Conservation (phyloP, 2,888 invertebrate species). For the Monochamus alternatus region DNA sequence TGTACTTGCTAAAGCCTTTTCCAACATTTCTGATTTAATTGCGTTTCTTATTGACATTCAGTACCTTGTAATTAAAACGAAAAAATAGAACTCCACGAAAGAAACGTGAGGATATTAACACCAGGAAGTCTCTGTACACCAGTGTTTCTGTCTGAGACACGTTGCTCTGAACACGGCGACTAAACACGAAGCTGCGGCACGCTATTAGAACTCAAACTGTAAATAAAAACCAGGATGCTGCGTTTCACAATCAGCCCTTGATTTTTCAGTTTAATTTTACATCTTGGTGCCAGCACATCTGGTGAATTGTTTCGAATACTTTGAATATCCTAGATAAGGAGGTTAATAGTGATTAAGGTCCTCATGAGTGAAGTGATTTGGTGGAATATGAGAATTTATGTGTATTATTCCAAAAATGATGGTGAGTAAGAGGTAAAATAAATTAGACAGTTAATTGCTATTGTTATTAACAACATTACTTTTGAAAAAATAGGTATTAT, state of each 20-base stretch:
- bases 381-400: conserved; percentile 35
- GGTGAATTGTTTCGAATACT: conserved; percentile 1
- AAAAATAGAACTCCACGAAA: background rate
- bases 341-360: background rate
- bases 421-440: conserved; percentile 13
- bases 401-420: conserved; percentile 29
- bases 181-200: conserved; percentile 21
- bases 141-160: conserved; percentile 13
- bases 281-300: conserved; percentile 16
- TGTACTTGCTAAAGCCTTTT: too few species aligned
- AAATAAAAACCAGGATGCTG: conserved; percentile 25
- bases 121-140: conserved; percentile 31
- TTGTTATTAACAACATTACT: too few species aligned
- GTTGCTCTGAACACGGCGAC: conserved; percentile 25
- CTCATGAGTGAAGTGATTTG: conserved; percentile 28
- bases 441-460: too few species aligned
- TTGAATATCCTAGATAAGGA: conserved; percentile 10
- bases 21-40: too few species aligned
- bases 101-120: conserved; percentile 27
- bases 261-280: conserved; percentile 14
- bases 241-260: conserved; percentile 22
- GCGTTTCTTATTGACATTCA: too few species aligned
- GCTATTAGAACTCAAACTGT: conserved; percentile 16
- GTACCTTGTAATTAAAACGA: conserved; percentile 5
- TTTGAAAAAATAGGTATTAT: too few species aligned